Evolutionary conservation across 2,113 vertebrate species (phyloP).

Genomic region (Semnornis frantzii): DNA sequence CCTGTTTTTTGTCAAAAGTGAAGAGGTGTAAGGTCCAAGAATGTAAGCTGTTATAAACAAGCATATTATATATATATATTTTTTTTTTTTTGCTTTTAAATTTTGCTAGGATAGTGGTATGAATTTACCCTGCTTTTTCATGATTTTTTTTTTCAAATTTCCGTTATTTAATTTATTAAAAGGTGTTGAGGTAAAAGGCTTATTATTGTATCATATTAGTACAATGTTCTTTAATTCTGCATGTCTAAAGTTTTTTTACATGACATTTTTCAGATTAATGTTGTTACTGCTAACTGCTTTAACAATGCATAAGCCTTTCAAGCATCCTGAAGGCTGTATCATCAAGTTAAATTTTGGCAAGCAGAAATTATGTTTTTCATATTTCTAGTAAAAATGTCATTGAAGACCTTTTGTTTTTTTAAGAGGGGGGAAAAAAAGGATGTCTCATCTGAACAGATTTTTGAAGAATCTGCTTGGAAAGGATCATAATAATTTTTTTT

Average conservation of each 20-base stretch:
- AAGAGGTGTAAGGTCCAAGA: not conserved
- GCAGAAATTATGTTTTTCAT: constrained; percentile 31
- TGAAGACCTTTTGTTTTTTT: constrained; percentile 33
- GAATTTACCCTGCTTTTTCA: not conserved
- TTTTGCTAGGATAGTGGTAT: not conserved
- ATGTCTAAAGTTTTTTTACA: not conserved
- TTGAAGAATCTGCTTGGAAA: constrained; percentile 63
- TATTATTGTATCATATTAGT: not conserved
- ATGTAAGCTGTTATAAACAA: not conserved
- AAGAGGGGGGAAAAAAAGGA: not conserved
- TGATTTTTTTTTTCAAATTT: not conserved
- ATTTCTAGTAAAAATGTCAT: constrained; percentile 37
- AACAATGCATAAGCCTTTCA: not conserved
- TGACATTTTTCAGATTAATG: not conserved
- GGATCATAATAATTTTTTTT: not conserved
- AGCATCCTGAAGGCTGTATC: not conserved
- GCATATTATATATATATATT: not conserved
- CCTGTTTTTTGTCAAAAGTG: not conserved
- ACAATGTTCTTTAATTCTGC: not conserved
- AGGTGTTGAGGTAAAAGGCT: not conserved
- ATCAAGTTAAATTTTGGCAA: constrained; percentile 15
- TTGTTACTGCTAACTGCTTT: not conserved
- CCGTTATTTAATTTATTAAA: not conserved
- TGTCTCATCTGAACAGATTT: constrained; percentile 65
- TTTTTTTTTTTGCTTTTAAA: not conserved